These are phyloP conservation scores for Leptonema lineaticorne DNA, from an alignment of 1,140 invertebrate species.

Conservation along the genomic window DNA sequence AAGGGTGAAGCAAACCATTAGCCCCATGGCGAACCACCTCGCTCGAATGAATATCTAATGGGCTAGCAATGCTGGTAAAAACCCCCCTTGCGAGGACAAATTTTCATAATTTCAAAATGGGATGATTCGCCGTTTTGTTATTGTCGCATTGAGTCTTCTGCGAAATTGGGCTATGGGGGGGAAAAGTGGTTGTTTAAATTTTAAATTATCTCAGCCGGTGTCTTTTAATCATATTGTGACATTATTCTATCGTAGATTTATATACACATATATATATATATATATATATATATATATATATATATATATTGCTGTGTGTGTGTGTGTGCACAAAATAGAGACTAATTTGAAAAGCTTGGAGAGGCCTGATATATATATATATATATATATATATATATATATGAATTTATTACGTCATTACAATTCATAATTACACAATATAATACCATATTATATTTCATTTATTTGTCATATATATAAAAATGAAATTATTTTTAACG, in stretches of 20 bases:
- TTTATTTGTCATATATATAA: no score
- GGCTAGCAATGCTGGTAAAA: neutral
- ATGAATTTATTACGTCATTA: no score
- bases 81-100: neutral
- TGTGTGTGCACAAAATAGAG: no score
- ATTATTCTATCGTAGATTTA: no score
- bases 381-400: neutral
- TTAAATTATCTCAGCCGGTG: no score
- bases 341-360: no score
- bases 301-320: no score
- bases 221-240: no score
- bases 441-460: no score
- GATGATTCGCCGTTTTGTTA: neutral
- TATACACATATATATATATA: neutral
- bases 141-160: neutral
- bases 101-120: neutral
- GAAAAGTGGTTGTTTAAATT: neutral
- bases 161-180: neutral
- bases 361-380: neutral
- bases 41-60: slow-evolving; percentile 28
- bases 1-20: slow-evolving; percentile 31
- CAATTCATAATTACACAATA: no score
- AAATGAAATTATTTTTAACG: no score
- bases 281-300: neutral
- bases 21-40: slow-evolving; percentile 4